phyloP scores from a whole-genome alignment of 2,797 vertebrate species.

The Poeciliopsis infans region DNA sequence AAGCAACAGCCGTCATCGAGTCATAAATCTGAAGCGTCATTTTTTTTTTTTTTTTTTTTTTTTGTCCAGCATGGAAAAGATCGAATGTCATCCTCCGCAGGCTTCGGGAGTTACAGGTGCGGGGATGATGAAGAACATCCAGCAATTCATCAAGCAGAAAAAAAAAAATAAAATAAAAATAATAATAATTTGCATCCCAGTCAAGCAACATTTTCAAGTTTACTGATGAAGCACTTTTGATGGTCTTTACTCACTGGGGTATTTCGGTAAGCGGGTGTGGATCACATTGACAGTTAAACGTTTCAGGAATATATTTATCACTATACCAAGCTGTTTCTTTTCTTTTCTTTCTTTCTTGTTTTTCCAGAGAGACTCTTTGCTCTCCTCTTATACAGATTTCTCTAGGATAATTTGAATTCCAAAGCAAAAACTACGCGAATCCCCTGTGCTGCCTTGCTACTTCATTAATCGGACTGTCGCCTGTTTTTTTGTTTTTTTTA shows the following conservation, averaged over 20 bases:
- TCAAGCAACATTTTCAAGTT: neutral
- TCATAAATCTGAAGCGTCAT: constrained; percentile 51
- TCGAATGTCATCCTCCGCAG: constrained; percentile 55
- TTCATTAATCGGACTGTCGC: constrained; percentile 55
- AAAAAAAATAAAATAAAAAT: neutral
- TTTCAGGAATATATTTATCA: constrained; percentile 46
- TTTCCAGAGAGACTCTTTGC: constrained; percentile 49
- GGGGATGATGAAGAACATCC: neutral
- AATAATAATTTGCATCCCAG: neutral
- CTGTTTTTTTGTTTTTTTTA: neutral
- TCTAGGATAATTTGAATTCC: constrained; percentile 60
- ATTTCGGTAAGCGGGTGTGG: constrained; percentile 25
- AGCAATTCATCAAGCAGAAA: constrained; percentile 1
- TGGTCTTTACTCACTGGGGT: constrained; percentile 28
- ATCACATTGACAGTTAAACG: constrained; percentile 32
- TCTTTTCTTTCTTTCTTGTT: neutral
- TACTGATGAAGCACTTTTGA: neutral
- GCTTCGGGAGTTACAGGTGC: constrained; percentile 52
- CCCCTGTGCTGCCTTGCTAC: constrained; percentile 30
- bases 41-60: neutral
- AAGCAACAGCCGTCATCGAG: constrained; percentile 48
- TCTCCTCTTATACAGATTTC: constrained; percentile 46
- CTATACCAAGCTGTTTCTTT: constrained; percentile 15
- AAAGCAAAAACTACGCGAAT: constrained; percentile 40
- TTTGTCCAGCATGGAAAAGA: neutral